A percentile compares a stretch with the other conserved stretches of the same genome.
Evolutionary conservation across 1,140 invertebrate species (phyloP).

Genomic region (Paraescarpia echinospica): DNA sequence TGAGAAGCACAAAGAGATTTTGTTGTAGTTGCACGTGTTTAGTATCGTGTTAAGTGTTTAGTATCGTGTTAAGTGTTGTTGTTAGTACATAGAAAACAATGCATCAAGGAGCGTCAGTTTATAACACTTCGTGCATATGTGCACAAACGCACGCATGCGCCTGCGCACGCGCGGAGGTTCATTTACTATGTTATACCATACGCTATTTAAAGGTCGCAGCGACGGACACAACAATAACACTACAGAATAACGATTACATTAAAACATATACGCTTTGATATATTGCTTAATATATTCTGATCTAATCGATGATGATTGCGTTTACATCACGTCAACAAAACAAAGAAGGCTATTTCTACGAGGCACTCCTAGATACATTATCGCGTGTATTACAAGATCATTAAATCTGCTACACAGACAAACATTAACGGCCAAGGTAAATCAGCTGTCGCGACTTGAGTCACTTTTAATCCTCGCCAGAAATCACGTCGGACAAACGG

Average conservation of each 20-base stretch:
- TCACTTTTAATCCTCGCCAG: background rate
- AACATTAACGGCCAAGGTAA: background rate
- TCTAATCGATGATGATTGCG: background rate
- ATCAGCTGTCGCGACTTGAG: background rate
- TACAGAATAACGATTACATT: background rate
- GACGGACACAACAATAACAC: background rate
- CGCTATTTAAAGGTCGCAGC: no score
- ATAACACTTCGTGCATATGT: no score
- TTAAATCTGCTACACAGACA: background rate
- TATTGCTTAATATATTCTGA: background rate
- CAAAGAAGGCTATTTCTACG: background rate
- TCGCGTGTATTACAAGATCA: background rate
- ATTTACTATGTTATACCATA: no score
- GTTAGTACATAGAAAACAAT: no score
- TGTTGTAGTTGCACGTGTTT: no score
- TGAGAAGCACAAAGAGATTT: no score
- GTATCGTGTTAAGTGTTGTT: no score
- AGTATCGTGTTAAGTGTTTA: no score
- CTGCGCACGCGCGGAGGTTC: no score
- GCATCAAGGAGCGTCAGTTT: no score
- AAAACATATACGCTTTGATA: background rate
- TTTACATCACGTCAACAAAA: background rate
- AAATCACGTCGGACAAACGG: background rate
- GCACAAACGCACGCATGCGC: no score
- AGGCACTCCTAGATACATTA: background rate